Base-by-base conservation (phyloP, 2,797 vertebrate genomes). In the Rachycentron canadum region DNA sequence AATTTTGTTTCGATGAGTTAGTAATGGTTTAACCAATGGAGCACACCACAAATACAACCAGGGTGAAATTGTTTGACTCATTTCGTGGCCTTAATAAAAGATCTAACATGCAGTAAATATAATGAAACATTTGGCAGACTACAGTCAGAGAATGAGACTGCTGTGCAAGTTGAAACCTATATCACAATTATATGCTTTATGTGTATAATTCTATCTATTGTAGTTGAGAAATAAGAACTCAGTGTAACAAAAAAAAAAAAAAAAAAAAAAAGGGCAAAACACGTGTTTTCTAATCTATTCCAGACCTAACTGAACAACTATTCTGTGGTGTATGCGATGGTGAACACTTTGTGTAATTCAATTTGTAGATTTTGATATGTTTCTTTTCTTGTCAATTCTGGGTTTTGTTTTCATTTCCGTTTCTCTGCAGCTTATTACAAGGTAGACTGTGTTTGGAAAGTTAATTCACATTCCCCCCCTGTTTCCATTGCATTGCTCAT, bases 401-500 rank as follows among this genome's bases (percentile, higher is more conserved):
- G 43, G 5, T 28, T 69, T 30, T 45, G 13, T 21, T 1, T 74
- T 68, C 19, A 57, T 28, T 60, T 43, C 8, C 3, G 6, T 13
- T 56, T 61, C 53, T 75, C 43, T n/a, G 38, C 36, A 53, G 63
- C 21, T 59, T 67, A 62, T 65, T 60, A 81, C 55, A 69, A 60
- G 43, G 40, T 23, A 66, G 32, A 43, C 40, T 38, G 52, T 55
- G 50, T 68, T 81, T 58, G 53, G 26, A 75, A 79, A 82, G 72
- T 73, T 53, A 69, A 78, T 82, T 77, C 30, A 38, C 57, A 70
- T 61, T 53, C 65, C n/a, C 47, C 0, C 41, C 53, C 26, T 67
- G 53, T 84, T 85, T 57, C 60, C 61, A 80, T 76, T 65, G 21
- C 40, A 40, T 16, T 38, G 21, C 50, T 69, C 71, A 57, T 77